These are phyloP conservation scores for Dasyurus viverrinus DNA, from an alignment of 2,113 vertebrate species.

Conservation along the genomic window DNA sequence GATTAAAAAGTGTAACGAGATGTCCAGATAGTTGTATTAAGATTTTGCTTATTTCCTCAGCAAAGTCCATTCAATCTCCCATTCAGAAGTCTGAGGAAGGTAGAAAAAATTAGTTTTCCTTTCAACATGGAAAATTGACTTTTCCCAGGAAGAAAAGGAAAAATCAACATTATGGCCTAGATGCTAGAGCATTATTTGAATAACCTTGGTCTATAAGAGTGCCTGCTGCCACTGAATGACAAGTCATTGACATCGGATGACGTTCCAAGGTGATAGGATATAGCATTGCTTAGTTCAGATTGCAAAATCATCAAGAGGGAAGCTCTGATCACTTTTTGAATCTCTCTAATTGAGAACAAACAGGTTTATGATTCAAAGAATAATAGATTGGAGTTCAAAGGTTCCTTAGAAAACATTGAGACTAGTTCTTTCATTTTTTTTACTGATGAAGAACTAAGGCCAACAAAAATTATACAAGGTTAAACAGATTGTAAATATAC, in stretches of 20 bases:
- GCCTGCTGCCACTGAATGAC: not conserved
- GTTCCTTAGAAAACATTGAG: not conserved
- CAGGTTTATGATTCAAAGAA: not conserved
- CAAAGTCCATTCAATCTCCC: not conserved
- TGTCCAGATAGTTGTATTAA: not conserved
- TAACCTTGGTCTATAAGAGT: not conserved
- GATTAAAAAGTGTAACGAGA: not conserved
- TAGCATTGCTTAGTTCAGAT: conserved; percentile 47
- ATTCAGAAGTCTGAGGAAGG: not conserved
- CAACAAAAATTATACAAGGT: not conserved
- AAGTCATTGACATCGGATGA: conserved; percentile 26
- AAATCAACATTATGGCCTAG: not conserved
- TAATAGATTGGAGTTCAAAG: not conserved
- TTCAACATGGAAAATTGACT: not conserved
- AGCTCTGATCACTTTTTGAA: conserved; percentile 34
- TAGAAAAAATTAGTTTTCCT: not conserved
- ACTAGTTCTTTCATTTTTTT: not conserved
- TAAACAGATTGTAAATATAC: not conserved
- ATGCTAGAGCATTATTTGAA: not conserved
- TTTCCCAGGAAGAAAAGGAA: not conserved
- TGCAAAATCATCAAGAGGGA: not conserved
- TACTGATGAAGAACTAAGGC: not conserved
- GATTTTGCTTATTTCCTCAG: conserved; percentile 24
- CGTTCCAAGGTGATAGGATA: conserved; percentile 40
- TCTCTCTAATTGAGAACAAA: conserved; percentile 31